Conservation (phyloP, 2,797 vertebrate species). For the Steatocranus sp. region DNA sequence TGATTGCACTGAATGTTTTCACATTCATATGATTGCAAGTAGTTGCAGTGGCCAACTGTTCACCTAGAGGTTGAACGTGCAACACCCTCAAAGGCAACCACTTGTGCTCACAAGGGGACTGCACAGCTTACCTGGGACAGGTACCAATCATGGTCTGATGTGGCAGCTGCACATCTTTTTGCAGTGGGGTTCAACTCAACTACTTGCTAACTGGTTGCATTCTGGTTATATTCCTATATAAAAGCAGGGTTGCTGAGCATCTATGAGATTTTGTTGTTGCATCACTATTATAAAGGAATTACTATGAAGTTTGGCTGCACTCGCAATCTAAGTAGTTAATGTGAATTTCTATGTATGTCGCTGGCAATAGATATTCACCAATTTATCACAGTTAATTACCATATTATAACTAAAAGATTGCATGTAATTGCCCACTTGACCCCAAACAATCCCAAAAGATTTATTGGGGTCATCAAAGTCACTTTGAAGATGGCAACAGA, state of each 20-base stretch:
- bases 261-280: background rate
- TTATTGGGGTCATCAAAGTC: background rate
- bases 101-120: background rate
- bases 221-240: background rate
- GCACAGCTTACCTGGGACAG: background rate
- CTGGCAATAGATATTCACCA: background rate
- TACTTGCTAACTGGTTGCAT: background rate
- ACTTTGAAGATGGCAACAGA: background rate
- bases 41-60: background rate
- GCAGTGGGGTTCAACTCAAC: background rate
- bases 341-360: background rate
- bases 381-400: background rate
- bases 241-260: background rate
- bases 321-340: background rate
- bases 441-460: background rate
- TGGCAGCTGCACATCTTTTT: background rate
- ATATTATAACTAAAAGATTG: background rate
- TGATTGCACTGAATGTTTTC: background rate
- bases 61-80: background rate
- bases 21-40: background rate
- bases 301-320: background rate
- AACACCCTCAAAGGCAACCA: background rate
- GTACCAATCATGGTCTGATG: background rate
- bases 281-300: background rate
- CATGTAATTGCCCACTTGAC: background rate